Base-by-base conservation (phyloP, 2,113 vertebrate genomes). In the Corvus cornix region DNA sequence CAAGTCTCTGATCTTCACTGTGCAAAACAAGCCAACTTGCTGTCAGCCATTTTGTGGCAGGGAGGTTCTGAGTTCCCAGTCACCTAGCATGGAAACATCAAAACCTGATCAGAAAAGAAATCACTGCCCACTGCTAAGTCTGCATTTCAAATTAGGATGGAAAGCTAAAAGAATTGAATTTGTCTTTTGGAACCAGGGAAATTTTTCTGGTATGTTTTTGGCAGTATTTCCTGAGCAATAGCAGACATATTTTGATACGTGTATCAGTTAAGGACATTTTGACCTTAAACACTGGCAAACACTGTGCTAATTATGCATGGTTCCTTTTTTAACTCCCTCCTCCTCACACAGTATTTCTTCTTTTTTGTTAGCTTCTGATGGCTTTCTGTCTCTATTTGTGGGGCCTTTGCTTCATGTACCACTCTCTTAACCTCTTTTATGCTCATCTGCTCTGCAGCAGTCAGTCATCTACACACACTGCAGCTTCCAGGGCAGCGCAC, bases 41-140 rank as follows among this genome's bases (percentile, higher is more conserved):
- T 60, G 41, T 52, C 74, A 78, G 49, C 12, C 76, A 53, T 68
- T 89, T 84, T 68, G 31, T 37, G 56, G 69, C 22, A 78, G 60
- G 8, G n/a, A 79, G 60, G 20, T 60, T 78, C 75, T 84, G 41
- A 73, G 37, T 52, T 5, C 28, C 31, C n/a, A 28, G 44, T 55
- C 84, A 67, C 33, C 52, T 51, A 33, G 66, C 53, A 41, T 20
- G 44, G 62, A 75, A 87, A 72, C 48, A 73, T 44, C 46, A 84
- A 91, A 81, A 81, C 53, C 77, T 41, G 62, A 67, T 48, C 76
- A 89, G 68, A 75, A 81, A 87, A 94, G n/a, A 64, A 81, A 75
- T 68, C 43, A 27, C 16, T 26, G 11, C 46, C 73, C 35, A 19
- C 46, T 37, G 16, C 10, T 49, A 83, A 89, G 33, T 49, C 20